Percentiles rank a stretch among this genome's conserved stretches.
Evolutionary conservation across 2,888 invertebrate genomes (phyloP).

Genomic region (Crepidodera aurea): DNA sequence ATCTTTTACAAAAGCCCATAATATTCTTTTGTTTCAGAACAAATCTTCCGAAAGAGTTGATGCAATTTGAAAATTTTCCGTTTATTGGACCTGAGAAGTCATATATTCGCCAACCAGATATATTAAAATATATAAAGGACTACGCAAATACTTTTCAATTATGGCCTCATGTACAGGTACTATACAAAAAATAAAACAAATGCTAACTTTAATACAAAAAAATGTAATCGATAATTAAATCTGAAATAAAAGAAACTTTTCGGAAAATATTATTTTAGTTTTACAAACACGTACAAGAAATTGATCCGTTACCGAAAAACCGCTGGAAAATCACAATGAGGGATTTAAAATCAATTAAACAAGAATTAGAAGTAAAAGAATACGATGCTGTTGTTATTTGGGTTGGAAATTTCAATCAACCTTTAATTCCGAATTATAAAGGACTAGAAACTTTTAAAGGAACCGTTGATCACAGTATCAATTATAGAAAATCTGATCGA

Average conservation of each 20-base stretch:
- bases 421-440: slow-evolving; percentile 71
- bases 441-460: slow-evolving; percentile 72
- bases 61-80: slow-evolving; percentile 78
- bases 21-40: slow-evolving; percentile 60
- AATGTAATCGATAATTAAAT: too few species aligned
- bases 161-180: slow-evolving; percentile 70
- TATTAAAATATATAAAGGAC: slow-evolving; percentile 72
- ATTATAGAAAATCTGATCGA: slow-evolving; percentile 76
- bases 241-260: too few species aligned
- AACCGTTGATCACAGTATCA: slow-evolving; percentile 75
- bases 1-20: too few species aligned
- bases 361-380: slow-evolving; percentile 63
- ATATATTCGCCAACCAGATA: slow-evolving; percentile 73
- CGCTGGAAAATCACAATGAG: slow-evolving; percentile 70
- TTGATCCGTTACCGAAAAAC: slow-evolving; percentile 59
- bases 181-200: too few species aligned
- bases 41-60: slow-evolving; percentile 82
- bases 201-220: too few species aligned
- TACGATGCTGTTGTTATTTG: slow-evolving; percentile 83
- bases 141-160: slow-evolving; percentile 74
- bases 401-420: slow-evolving; percentile 84
- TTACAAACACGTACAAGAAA: slow-evolving; percentile 41
- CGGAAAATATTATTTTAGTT: too few species aligned
- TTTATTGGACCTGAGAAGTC: slow-evolving; percentile 69
- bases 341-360: slow-evolving; percentile 57